Evolutionary conservation across 2,888 invertebrate genomes (phyloP), one percentile per base, ranked within the genome.

Genomic region (Arge pagana): DNA sequence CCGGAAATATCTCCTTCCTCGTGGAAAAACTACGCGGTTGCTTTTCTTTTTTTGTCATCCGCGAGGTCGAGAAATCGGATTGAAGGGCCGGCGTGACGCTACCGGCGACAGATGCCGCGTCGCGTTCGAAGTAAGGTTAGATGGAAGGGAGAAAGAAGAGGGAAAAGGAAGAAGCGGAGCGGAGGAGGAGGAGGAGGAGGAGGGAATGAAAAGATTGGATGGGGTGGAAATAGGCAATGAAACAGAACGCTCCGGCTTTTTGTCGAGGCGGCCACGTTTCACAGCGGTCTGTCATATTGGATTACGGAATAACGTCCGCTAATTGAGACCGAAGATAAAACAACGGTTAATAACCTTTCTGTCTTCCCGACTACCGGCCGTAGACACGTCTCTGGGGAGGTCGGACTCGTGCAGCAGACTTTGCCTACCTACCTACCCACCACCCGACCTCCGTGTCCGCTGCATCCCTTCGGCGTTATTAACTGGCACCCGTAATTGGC

Each of bases 251-350:
- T n/a, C n/a, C n/a, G n/a, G n/a, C n/a, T 42, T 42, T 18, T 30
- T 42, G 18, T 42, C 30, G 42, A 42, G 7, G n/a, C 11, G 6
- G 30, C 28, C 4, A 10, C 11, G 18, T 28, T 11, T 19, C 21
- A 8, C 24, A 3, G 43, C 45, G 61, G 65, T n/a, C n/a, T 66
- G 74, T 75, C 76, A 73, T 63, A 65, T 73, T 72, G 71, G 72
- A 73, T 75, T 76, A 75, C 74, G 62, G 64, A 71, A 72, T 71
- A 71, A 73, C 75, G 74, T 69, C 70, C 67, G 72, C 73, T 76
- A 76, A 76, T 76, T 75, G 74, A 73, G 72, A 64, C 65, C 67
- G 72, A 73, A 74, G 72, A 76, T 72, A 74, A 75, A 75, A 70
- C 64, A 67, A 67, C 65, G 69, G 71, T 69, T 74, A 74, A 75